Evolutionary conservation across 1,140 invertebrate species (phyloP).

Genomic region (Maconellicoccus hirsutus): DNA sequence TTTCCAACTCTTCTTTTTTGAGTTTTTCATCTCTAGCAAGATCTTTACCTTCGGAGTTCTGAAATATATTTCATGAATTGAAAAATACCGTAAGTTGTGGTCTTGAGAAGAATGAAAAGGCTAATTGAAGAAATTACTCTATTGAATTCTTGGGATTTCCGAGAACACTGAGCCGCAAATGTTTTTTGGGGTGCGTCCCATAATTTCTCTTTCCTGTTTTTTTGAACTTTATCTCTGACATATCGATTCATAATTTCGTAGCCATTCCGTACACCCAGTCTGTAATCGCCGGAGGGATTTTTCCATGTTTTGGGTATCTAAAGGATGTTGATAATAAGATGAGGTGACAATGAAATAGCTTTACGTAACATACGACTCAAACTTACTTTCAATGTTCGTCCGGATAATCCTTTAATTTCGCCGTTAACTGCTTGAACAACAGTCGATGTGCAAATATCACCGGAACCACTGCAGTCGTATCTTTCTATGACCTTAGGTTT

Average conservation of each 20-base stretch:
- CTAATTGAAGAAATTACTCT: conserved; percentile 12
- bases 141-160: conserved; percentile 21
- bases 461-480: conserved; percentile 88
- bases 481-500: conserved; percentile 88
- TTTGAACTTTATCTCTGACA: conserved; percentile 69
- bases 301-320: conserved; percentile 73
- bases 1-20: conserved; percentile 79
- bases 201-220: conserved; percentile 65
- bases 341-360: too few relatives aligned
- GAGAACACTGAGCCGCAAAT: conserved; percentile 52
- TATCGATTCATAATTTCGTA: conserved; percentile 77
- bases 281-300: conserved; percentile 70
- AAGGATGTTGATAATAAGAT: too few relatives aligned
- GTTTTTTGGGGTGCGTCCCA: conserved; percentile 78
- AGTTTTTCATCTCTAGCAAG: conserved; percentile 62
- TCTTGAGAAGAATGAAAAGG: too few relatives aligned
- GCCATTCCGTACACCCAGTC: conserved; percentile 73
- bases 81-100: neutral
- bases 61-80: neutral
- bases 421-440: conserved; percentile 63
- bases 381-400: conserved; percentile 73
- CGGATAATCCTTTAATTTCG: conserved; percentile 70
- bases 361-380: neutral
- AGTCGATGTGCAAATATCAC: conserved; percentile 81
- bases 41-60: conserved; percentile 35